Conservation (phyloP, 2,888 invertebrate genomes). For the Oxystoma pomonae region DNA sequence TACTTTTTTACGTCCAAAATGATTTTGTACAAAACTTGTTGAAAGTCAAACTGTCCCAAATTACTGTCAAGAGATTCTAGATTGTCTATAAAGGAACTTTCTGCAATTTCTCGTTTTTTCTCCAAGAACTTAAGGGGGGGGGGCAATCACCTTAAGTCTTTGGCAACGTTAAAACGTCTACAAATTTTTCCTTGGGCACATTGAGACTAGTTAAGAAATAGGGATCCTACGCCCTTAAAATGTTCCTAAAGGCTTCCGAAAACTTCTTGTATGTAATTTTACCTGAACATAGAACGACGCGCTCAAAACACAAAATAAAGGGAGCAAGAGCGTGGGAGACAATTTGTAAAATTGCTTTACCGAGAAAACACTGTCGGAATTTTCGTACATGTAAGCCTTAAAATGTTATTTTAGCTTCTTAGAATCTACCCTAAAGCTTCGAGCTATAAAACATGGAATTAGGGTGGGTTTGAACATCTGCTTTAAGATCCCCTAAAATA, state of each 20-base stretch:
- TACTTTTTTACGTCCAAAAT: too few species aligned
- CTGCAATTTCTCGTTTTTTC: too few species aligned
- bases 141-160: too few species aligned
- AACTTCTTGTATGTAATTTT: neutral
- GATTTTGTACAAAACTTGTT: too few species aligned
- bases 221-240: neutral
- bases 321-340: slow-evolving; percentile 24
- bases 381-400: neutral
- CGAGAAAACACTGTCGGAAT: slow-evolving; percentile 21
- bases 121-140: too few species aligned
- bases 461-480: neutral
- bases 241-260: slow-evolving; percentile 11
- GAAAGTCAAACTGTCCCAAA: too few species aligned
- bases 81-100: too few species aligned
- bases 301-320: slow-evolving; percentile 23
- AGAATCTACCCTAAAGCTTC: neutral
- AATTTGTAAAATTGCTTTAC: slow-evolving; percentile 23
- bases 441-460: neutral
- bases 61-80: too few species aligned
- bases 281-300: slow-evolving; percentile 19
- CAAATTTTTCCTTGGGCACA: too few species aligned
- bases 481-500: neutral
- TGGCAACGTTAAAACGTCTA: too few species aligned
- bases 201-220: too few species aligned
- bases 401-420: neutral